Evolutionary conservation across 2,797 vertebrate genomes (phyloP).

Genomic region (Molossus molossus): DNA sequence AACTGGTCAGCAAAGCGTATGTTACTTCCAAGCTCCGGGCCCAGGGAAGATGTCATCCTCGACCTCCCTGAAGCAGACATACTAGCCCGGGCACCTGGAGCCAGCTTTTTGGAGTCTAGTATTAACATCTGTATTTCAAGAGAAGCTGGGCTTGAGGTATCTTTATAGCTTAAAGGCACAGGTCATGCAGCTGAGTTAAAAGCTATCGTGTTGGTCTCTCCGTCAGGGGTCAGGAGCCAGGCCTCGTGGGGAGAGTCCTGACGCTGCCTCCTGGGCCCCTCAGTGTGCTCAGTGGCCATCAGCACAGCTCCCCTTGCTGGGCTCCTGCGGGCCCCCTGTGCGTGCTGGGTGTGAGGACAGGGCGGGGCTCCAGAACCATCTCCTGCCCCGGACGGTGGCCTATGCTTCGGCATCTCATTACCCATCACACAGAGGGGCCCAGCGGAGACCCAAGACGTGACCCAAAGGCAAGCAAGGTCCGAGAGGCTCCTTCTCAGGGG

Average conservation of each 20-base stretch:
- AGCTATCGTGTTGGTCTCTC: slow-evolving; percentile 11
- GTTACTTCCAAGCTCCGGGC: slow-evolving; percentile 66
- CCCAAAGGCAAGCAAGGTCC: neutral
- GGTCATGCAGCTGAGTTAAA: slow-evolving; percentile 69
- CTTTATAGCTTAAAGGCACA: slow-evolving; percentile 74
- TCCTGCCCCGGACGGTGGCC: neutral
- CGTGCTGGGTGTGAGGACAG: rapidly evolving
- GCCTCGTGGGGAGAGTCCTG: neutral
- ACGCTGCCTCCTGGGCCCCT: neutral
- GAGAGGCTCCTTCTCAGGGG: neutral
- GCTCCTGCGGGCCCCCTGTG: neutral
- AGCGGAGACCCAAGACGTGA: neutral
- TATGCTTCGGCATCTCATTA: neutral
- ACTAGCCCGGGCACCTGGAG: neutral
- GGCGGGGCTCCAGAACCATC: neutral
- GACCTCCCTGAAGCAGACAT: neutral
- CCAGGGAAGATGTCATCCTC: slow-evolving; percentile 40
- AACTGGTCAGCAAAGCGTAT: slow-evolving; percentile 41
- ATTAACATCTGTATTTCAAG: slow-evolving; percentile 48
- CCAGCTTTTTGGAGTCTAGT: slow-evolving; percentile 3
- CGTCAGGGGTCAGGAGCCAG: neutral
- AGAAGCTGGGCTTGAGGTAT: slow-evolving; percentile 81
- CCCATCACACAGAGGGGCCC: neutral
- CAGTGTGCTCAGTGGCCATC: rapidly evolving
- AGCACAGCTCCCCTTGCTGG: neutral